Percentiles rank a stretch among this genome's conserved stretches.
Evolutionary conservation across 2,888 invertebrate species (phyloP).

Genomic region (Scelioninae gen. 1): DNA sequence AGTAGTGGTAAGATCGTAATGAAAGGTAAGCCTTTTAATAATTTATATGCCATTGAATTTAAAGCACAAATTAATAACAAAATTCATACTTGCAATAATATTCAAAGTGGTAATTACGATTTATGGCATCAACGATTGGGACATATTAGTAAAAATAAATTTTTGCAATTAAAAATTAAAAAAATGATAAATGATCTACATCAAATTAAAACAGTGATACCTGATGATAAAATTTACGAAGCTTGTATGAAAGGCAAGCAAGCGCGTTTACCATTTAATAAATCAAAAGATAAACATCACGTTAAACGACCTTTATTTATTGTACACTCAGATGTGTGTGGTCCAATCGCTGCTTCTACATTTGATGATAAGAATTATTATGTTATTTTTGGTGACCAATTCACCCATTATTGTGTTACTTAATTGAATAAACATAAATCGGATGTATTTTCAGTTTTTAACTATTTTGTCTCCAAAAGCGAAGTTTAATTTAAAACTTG

Average conservation of each 20-base stretch:
- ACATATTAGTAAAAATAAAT: too few species aligned
- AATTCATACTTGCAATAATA: neutral
- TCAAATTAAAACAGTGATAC: slow-evolving; percentile 27
- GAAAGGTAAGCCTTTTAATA: slow-evolving; percentile 1
- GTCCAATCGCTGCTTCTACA: slow-evolving; percentile 56
- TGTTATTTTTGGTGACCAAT: slow-evolving; percentile 52
- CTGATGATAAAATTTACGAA: slow-evolving; percentile 1
- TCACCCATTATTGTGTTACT: too few species aligned
- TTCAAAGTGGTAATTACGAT: slow-evolving; percentile 10
- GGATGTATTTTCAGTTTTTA: slow-evolving; percentile 48
- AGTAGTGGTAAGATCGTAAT: neutral
- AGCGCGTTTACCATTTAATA: slow-evolving; percentile 21
- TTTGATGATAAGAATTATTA: slow-evolving; percentile 58
- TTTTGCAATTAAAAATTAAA: slow-evolving; percentile 36
- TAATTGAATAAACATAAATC: slow-evolving; percentile 41
- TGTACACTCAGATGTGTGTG: too few species aligned
- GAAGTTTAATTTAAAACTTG: slow-evolving; percentile 40
- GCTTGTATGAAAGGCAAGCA: too few species aligned
- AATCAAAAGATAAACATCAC: slow-evolving; percentile 18
- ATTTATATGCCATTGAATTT: neutral
- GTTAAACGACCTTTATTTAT: slow-evolving; percentile 42
- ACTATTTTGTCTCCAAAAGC: neutral
- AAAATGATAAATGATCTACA: slow-evolving; percentile 15
- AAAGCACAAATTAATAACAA: neutral
- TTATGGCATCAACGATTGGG: too few species aligned